Evolutionary conservation across 2,888 invertebrate species (phyloP).

Genomic region (Acronicta psi): DNA sequence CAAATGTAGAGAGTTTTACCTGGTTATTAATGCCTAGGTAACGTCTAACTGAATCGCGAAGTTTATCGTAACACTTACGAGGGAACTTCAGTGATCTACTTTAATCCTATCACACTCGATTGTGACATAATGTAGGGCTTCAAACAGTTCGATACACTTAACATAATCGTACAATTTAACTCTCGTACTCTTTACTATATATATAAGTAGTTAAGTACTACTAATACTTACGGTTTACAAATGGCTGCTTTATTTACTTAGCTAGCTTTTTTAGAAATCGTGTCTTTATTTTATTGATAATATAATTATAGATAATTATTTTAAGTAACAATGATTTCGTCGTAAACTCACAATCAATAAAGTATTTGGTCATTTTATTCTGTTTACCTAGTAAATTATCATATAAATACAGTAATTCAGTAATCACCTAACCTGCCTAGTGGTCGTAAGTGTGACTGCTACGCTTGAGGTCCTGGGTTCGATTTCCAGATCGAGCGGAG

Average conservation of each 20-base stretch:
- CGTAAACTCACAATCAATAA: neutral
- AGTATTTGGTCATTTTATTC: too few relatives aligned
- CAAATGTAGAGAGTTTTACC: too few relatives aligned
- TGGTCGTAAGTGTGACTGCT: too few relatives aligned
- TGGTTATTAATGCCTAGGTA: too few relatives aligned
- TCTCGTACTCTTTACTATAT: neutral
- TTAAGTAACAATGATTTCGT: neutral
- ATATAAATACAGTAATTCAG: too few relatives aligned
- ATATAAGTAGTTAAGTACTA: neutral
- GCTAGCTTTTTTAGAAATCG: neutral
- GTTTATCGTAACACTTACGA: neutral
- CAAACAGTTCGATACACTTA: slow-evolving; percentile 34
- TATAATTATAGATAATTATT: neutral
- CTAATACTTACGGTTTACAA: slow-evolving; percentile 24
- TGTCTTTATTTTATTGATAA: neutral
- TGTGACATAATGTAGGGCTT: slow-evolving; percentile 30
- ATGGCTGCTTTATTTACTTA: slow-evolving; percentile 1
- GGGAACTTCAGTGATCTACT: slow-evolving; percentile 4
- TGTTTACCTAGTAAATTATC: too few relatives aligned
- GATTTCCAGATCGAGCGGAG: too few relatives aligned
- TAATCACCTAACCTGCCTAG: too few relatives aligned
- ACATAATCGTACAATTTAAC: slow-evolving; percentile 20
- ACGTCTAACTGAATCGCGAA: neutral
- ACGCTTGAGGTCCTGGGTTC: too few relatives aligned
- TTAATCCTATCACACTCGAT: slow-evolving; percentile 17